Conservation (phyloP, 1,140 invertebrate genomes). For the Drosophila kurseongensis region DNA sequence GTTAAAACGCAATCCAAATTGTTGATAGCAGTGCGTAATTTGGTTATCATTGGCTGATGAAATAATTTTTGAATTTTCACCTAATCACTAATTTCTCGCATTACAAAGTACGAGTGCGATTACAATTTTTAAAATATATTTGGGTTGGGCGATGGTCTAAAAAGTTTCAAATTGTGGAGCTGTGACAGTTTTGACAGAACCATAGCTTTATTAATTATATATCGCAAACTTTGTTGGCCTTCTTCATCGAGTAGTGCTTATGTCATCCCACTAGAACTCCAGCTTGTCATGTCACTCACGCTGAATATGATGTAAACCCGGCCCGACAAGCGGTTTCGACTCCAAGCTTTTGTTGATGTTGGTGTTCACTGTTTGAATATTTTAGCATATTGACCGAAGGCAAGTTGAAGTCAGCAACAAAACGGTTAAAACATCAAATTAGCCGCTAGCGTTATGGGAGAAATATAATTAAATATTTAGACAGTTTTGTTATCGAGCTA, state of each 20-base stretch:
- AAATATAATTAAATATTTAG: conserved; percentile 35
- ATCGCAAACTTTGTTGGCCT: neutral
- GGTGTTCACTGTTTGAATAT: conserved; percentile 52
- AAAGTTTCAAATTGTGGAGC: neutral
- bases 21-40: neutral
- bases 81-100: too few relatives aligned
- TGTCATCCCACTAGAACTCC: conserved; percentile 21
- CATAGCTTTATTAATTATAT: neutral
- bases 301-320: conserved; percentile 27
- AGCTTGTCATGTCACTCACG: conserved; percentile 4
- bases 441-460: conserved; percentile 18
- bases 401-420: conserved; percentile 16
- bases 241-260: conserved; percentile 1
- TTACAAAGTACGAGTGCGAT: too few relatives aligned
- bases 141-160: too few relatives aligned
- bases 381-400: conserved; percentile 49
- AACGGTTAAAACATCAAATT: conserved; percentile 23
- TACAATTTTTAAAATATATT: too few relatives aligned
- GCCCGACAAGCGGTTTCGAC: neutral
- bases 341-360: conserved; percentile 7
- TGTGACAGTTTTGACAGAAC: neutral
- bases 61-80: neutral
- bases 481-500: conserved; percentile 31
- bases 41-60: neutral
- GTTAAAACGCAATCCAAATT: neutral